Base-by-base conservation (phyloP, 1,140 invertebrate species). In the Aplysia californica region DNA sequence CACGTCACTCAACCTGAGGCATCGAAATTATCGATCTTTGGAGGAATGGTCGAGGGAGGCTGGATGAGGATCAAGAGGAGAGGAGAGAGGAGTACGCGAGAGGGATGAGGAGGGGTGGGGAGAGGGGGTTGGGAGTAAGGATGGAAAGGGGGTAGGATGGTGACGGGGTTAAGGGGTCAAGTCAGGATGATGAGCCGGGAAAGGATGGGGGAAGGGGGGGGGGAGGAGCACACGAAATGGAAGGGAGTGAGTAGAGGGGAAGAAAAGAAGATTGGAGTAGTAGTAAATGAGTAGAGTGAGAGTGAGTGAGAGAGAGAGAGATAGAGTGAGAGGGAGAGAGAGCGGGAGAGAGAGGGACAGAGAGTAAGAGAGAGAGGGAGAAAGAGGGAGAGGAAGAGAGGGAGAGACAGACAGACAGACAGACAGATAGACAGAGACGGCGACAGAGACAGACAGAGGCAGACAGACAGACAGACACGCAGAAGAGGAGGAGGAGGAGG, bases 291-390 rank as follows among this genome's bases (percentile, higher is more conserved):
- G 50, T 0, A 70, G 50, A 1, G 50, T 44, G 67, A 70, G 50
- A 41, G 50, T 44, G 36, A 70, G n/a, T 36, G 50, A 70, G 2
- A 70, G 69, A 72, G 31, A 66, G 38, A 75, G 20, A 65, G 59
- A 75, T 21, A 75, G 38, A 75, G 31, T 36, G 35, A 75, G n/a
- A 69, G 64, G 76, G 71, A 67, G 44, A 70, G 26, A 71, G n/a
- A n/a, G n/a, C n/a, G n/a, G n/a, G n/a, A n/a, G n/a, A n/a, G n/a
- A n/a, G n/a, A n/a, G n/a, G n/a, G n/a, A n/a, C n/a, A n/a, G n/a
- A n/a, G n/a, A n/a, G n/a, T n/a, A n/a, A n/a, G n/a, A n/a, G n/a
- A n/a, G 31, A 44, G 58, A 38, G 44, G 10, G 31, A 38, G 3
- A 36, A 38, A 31, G 59, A 31, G 36, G 23, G 33, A 29, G 41